Evolutionary conservation across 1,140 invertebrate genomes (phyloP).

Genomic region (Arctopsyche grandis): DNA sequence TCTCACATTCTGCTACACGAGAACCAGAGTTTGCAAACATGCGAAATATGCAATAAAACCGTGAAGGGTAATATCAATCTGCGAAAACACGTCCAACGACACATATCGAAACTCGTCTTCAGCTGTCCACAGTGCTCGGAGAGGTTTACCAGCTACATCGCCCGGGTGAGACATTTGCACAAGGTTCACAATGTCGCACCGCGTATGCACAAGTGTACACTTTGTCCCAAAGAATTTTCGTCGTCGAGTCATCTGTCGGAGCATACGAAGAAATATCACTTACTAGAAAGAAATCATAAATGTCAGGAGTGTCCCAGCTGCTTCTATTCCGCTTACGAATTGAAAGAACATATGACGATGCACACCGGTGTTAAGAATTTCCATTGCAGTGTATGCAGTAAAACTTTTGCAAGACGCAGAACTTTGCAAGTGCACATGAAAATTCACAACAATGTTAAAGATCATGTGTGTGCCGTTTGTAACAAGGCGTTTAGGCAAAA

Average conservation of each 20-base stretch:
- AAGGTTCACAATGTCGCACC: slow-evolving; percentile 58
- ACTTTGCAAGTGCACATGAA: slow-evolving; percentile 72
- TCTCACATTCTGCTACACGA: background rate
- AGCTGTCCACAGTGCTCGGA: slow-evolving; percentile 64
- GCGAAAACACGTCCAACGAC: slow-evolving; percentile 44
- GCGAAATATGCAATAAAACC: slow-evolving; percentile 47
- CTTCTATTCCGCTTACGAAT: slow-evolving; percentile 58
- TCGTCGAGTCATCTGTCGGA: slow-evolving; percentile 57
- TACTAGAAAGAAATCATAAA: slow-evolving; percentile 58
- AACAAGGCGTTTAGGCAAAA: slow-evolving; percentile 72
- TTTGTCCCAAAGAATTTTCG: slow-evolving; percentile 59
- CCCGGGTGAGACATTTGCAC: slow-evolving; percentile 61
- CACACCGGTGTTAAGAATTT: slow-evolving; percentile 67
- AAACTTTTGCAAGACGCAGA: slow-evolving; percentile 56
- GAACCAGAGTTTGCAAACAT: background rate
- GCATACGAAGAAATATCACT: slow-evolving; percentile 59
- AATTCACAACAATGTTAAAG: slow-evolving; percentile 80
- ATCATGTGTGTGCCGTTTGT: slow-evolving; percentile 70
- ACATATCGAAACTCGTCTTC: slow-evolving; percentile 56
- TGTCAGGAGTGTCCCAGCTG: slow-evolving; percentile 61
- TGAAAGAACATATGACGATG: slow-evolving; percentile 65
- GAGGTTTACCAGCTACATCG: slow-evolving; percentile 64
- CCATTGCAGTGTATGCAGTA: slow-evolving; percentile 65
- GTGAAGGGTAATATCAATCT: slow-evolving; percentile 46
- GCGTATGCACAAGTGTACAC: slow-evolving; percentile 57